These are phyloP conservation scores for Protosalanx chinensis DNA, from an alignment of 2,797 vertebrate species.

Conservation along the genomic window DNA sequence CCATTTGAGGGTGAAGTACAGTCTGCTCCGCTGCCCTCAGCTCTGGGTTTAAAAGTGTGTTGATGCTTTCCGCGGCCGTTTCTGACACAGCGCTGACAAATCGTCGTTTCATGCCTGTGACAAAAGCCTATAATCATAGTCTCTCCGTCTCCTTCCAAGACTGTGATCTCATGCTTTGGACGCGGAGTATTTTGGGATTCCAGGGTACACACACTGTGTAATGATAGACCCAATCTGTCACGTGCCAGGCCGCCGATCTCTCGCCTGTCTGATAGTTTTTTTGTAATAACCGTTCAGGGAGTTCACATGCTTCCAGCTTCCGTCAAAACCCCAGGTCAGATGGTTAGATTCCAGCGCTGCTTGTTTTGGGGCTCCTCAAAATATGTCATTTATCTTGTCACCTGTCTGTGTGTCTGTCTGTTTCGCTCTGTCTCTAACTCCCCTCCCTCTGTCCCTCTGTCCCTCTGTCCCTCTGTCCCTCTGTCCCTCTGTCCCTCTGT, in stretches of 20 bases:
- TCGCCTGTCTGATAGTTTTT: constrained; percentile 46
- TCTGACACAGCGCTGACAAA: constrained; percentile 72
- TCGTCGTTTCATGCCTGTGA: constrained; percentile 68
- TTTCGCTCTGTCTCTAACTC: not conserved
- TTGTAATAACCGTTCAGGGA: constrained; percentile 28
- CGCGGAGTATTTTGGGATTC: constrained; percentile 66
- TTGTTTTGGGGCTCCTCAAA: constrained; percentile 8
- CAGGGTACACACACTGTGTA: constrained; percentile 58
- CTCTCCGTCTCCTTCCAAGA: constrained; percentile 49
- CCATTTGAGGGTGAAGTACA: constrained; percentile 43
- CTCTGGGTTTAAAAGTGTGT: constrained; percentile 43
- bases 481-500: not conserved
- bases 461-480: not conserved
- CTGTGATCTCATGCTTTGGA: constrained; percentile 68
- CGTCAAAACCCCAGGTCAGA: constrained; percentile 17
- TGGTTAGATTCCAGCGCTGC: constrained; percentile 9
- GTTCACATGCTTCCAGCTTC: constrained; percentile 28
- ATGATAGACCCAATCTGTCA: constrained; percentile 65
- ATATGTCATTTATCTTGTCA: not conserved
- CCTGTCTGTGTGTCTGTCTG: not conserved
- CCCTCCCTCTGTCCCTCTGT: not conserved
- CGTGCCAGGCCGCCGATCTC: constrained; percentile 45
- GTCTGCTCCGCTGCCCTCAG: constrained; percentile 17
- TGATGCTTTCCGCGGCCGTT: constrained; percentile 50
- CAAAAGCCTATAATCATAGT: constrained; percentile 74